Evolutionary conservation across 2,888 invertebrate species (phyloP), one percentile per base, ranked within the genome.

Genomic region (Ommatoiulus sabulosus): DNA sequence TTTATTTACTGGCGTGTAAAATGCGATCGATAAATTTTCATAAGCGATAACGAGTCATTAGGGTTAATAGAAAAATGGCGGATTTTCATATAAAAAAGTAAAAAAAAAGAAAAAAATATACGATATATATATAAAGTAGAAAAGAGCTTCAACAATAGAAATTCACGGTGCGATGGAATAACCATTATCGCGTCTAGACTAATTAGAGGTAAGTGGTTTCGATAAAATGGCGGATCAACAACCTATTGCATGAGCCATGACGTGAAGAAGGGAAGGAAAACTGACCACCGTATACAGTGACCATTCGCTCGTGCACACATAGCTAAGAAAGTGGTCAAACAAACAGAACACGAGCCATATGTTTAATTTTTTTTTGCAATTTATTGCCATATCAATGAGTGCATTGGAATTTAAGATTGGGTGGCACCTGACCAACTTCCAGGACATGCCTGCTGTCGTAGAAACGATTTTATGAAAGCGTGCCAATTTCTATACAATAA

Each of bases 21-120:
- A 63, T 63, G 63, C 63, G 63, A 63, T 63, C 63, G 20, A 63
- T 63, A 63, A 63, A 20, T 63, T 63, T 63, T 63, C 63, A 63
- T 63, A 63, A 63, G 63, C 63, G 63, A 63, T 63, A 63, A 63
- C 63, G 20, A 63, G 63, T 20, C 63, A 63, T 63, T 20, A 63
- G 20, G 20, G 63, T 63, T 63, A 63, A 63, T 63, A 20, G 20
- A 6, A 63, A 63, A n/a, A 63, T 63, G 20, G 63, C 5, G 63
- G 20, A 52, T 17, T 15, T 52, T 4, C 63, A 1, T 6, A 20
- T 20, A 63, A 63, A 63, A 63, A 63, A 63, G 20, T 20, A 0
- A 4, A 20, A 20, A 63, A 63, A 63, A 4, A 20, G 1, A 2
- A 10, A 20, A 63, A 63, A 63, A 48, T 7, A 3, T 12, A 48